Evolutionary conservation across 1,140 invertebrate genomes (phyloP), one percentile per base, ranked within the genome.

Genomic region (Bathynomus jamesi): DNA sequence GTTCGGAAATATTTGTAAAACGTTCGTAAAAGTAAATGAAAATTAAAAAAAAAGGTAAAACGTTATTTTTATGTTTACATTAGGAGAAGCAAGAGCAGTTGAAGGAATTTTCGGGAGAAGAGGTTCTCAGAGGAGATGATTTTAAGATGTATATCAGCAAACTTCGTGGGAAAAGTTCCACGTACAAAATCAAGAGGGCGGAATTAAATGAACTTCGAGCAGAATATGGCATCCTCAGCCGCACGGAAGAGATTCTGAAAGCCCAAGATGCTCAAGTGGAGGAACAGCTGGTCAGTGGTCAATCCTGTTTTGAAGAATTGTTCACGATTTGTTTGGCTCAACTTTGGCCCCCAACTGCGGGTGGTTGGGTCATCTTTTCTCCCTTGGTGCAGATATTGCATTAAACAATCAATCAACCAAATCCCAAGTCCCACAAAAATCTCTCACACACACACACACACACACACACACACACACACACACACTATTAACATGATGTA

Each of bases 131-230:
- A 78, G 91, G 90, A 25, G 91, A 94, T 68, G 91, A 93, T 81
- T 88, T 93, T 76, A 93, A 93, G 81, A 86, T 88, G 72, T 94
- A 93, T 81, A 89, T 94, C 0, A 89, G 87, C 79, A 88, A 89
- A 76, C 80, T 94, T 27, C 85, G 91, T 65, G 87, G 87, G 46
- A 92, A 91, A 79, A 91, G 90, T 78, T 88, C 87, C 3, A 82
- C 89, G 0, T 94, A 94, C 79, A 94, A 93, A 81, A 86, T 89
- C 78, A 89, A 90, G 78, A 84, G 88, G 79, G 85, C 89, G 7
- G 88, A 91, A 81, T 81, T 93, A 61, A 85, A 88, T 40, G 87
- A 89, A 62, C 81, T 90, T 24, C 87, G 88, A 82, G 89, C 91
- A 21, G 89, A 90, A 81, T 82, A 81, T 76, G 89, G 88, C 10